Evolutionary conservation across 2,113 vertebrate genomes (phyloP), one percentile per base, ranked within the genome.

Genomic region (Xyrauchen texanus): DNA sequence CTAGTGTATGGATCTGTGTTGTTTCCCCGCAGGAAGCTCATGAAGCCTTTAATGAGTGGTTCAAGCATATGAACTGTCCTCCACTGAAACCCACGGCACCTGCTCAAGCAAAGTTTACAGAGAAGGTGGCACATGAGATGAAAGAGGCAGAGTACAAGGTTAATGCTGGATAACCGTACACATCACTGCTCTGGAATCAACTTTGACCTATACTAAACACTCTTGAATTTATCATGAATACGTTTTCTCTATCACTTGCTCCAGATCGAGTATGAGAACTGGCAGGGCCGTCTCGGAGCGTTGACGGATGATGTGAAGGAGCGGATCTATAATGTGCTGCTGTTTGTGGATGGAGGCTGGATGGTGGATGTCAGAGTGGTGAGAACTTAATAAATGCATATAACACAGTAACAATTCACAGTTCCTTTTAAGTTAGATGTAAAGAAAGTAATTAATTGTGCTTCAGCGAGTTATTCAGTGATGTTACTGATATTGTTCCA

Each of bases 291-390:
- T 62, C 89, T 98, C 80, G 94, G 97, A 73, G 93, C 91, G 15
- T 87, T 98, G 53, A 98, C 97, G 5, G 93, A 95, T 80, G 96
- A 98, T 3, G 96, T 95, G 73, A 98, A 98, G 79, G 98, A 99
- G 66, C 95, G 96, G 66, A 98, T 99, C 89, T 99, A 98, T 87
- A 99, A 99, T 4, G 98, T 99, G 80, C 90, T 99, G 79, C 91
- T 99, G 60, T 99, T 99, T 70, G 96, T 99, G 3, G 95, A 99
- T 44, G 98, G 98, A 85, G 98, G 98, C 47, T 99, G 98, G 98
- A 98, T 99, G 97, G 94, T 98, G 10, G 98, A 99, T 82, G 95
- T 95, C 82, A 92, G 94, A 94, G 93, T 96, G 95, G 97, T 99
- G 83, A 90, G 77, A 34, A 34, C 21, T 34, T 34, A 34, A 1